Conservation (phyloP, 2,113 vertebrate genomes). For the Panthera tigris region DNA sequence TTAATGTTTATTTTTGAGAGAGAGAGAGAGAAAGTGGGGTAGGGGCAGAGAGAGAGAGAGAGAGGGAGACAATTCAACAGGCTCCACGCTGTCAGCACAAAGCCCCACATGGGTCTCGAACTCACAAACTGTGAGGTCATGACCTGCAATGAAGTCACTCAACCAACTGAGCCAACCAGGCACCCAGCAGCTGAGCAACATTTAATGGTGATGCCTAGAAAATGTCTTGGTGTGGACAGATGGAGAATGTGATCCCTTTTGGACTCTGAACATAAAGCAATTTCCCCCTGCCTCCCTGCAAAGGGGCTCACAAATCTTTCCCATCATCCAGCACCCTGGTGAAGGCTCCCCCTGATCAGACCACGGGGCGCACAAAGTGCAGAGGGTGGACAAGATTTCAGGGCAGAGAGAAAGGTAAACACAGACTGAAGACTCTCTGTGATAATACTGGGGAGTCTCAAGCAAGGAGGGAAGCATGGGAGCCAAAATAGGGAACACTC, state of each 20-base stretch:
- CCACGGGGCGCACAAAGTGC: neutral
- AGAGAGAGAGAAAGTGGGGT: no score
- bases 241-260: neutral
- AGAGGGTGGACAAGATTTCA: neutral
- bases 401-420: neutral
- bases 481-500: neutral
- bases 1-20: no score
- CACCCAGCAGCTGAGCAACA: neutral
- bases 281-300: neutral
- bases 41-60: no score
- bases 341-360: neutral
- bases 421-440: neutral
- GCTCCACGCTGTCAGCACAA: no score
- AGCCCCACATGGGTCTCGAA: no score
- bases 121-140: no score
- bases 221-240: neutral
- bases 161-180: no score
- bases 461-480: neutral
- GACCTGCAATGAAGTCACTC: no score
- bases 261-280: neutral
- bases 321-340: neutral
- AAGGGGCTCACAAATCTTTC: neutral
- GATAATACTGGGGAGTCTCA: neutral
- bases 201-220: neutral
- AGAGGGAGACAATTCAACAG: no score